Evolutionary conservation across 2,888 invertebrate species (phyloP).

Genomic region (Zygogramma bicolorata): DNA sequence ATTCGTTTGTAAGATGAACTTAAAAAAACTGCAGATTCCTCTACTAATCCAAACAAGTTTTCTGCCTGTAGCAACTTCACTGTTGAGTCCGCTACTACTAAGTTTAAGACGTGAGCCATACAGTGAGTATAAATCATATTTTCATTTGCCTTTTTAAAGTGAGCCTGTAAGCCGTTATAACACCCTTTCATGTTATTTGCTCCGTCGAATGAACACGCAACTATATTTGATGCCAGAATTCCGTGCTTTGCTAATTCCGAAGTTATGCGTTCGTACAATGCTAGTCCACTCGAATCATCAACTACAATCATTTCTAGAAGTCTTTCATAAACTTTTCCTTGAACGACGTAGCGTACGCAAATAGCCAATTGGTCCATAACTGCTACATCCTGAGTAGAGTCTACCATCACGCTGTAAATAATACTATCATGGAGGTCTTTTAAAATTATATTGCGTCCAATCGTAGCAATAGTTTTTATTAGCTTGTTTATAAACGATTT

Average conservation of each 20-base stretch:
- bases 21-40: no score
- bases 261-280: conserved; percentile 5
- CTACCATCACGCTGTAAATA: conserved; percentile 18
- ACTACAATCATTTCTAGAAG: conserved; percentile 14
- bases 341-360: conserved; percentile 9
- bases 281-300: conserved; percentile 18
- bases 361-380: conserved; percentile 17
- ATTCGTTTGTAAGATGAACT: no score
- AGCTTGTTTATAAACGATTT: conserved; percentile 2
- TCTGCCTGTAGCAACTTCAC: background rate
- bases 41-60: conserved; percentile 80
- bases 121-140: background rate
- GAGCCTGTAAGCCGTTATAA: background rate
- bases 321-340: conserved; percentile 19
- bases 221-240: background rate
- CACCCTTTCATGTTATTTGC: background rate
- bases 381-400: conserved; percentile 17
- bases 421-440: conserved; percentile 21
- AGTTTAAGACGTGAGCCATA: background rate
- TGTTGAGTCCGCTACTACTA: background rate
- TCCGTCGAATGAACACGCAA: background rate
- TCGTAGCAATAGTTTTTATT: conserved; percentile 4
- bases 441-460: conserved; percentile 17
- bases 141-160: background rate
- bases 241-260: background rate